Evolutionary conservation across 1,140 invertebrate genomes (phyloP).

Genomic region (Solenopsis invicta): DNA sequence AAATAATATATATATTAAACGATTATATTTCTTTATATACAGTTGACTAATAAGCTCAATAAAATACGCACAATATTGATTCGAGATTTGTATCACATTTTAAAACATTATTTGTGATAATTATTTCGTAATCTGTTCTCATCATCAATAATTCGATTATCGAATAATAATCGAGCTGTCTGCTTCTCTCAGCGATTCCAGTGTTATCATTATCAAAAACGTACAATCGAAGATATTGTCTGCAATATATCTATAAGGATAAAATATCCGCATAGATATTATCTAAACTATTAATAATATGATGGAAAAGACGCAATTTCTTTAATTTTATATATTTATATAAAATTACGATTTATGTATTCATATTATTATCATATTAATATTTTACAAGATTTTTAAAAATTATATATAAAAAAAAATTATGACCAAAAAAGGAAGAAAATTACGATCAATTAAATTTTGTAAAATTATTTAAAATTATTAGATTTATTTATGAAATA

Average conservation of each 20-base stretch:
- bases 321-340: neutral
- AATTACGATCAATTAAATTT: neutral
- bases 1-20: slow-evolving; percentile 29
- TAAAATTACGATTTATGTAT: neutral
- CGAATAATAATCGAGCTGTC: neutral
- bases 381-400: neutral
- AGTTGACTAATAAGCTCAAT: neutral
- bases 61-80: neutral
- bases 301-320: neutral
- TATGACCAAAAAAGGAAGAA: neutral
- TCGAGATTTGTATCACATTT: neutral
- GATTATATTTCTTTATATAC: neutral
- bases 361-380: neutral
- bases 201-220: slow-evolving; percentile 23
- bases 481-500: neutral
- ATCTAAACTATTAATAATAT: neutral
- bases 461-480: neutral
- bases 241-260: neutral
- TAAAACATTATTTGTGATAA: neutral
- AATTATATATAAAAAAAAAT: neutral
- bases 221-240: neutral
- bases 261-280: neutral
- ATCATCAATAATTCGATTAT: slow-evolving; percentile 1
- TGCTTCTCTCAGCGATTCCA: neutral
- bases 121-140: neutral